Conservation (phyloP, 2,797 vertebrate species). For the Zalophus californianus region DNA sequence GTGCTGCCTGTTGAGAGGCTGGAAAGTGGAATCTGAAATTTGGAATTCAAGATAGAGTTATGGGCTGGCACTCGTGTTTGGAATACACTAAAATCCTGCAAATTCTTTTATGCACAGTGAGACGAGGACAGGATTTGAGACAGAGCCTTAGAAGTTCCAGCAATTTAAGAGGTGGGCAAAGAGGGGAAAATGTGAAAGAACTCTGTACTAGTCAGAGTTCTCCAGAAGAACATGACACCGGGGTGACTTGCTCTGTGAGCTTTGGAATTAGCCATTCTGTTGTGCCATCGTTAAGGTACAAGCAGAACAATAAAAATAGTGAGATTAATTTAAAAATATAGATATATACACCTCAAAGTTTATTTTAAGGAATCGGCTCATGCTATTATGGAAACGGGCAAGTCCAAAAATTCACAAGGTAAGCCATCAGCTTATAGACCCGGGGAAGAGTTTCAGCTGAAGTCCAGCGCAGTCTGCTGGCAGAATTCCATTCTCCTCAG, state of each 20-base stretch:
- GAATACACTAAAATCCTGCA: neutral
- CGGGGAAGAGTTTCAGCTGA: neutral
- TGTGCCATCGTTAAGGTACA: conserved; percentile 80
- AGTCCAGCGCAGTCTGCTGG: neutral
- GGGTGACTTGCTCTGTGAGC: conserved; percentile 76
- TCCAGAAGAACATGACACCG: conserved; percentile 30
- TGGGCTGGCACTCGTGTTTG: neutral
- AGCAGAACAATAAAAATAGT: conserved; percentile 65
- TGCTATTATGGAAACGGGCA: neutral
- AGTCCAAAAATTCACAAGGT: neutral
- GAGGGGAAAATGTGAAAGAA: neutral
- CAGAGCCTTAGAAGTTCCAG: neutral
- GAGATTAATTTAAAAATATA: conserved; percentile 25
- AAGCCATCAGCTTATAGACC: too few relatives aligned
- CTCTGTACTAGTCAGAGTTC: neutral
- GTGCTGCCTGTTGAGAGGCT: neutral
- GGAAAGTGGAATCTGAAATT: neutral
- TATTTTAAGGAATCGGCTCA: neutral
- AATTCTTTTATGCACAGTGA: neutral
- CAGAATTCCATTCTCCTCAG: neutral
- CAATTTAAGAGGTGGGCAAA: neutral
- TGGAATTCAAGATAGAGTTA: neutral
- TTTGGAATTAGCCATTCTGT: conserved; percentile 78
- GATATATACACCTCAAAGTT: neutral
- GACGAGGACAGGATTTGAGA: neutral